Evolutionary conservation across 2,797 vertebrate species (phyloP), one percentile per base, ranked within the genome.

Genomic region (Lycodopsis pacificus): DNA sequence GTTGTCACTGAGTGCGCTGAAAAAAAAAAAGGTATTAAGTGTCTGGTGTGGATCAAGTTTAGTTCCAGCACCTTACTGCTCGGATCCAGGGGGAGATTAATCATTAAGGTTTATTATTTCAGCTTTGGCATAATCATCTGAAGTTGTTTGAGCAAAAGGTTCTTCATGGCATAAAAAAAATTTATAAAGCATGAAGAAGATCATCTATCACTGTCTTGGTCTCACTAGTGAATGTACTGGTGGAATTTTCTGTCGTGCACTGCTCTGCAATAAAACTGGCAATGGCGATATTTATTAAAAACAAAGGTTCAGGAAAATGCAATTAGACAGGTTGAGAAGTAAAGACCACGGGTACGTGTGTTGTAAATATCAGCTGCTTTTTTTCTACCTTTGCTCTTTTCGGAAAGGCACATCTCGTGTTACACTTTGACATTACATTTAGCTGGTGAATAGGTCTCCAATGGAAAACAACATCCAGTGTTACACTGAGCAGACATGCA

Each of bases 141-240:
- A 79, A 69, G 66, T 49, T 44, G 25, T 70, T 57, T 73, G 19
- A 85, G 36, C 5, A 66, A 46, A 78, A 48, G 68, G 71, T n/a
- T 71, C 19, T 63, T 72, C 51, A 72, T 30, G 13, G 17, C 68
- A 71, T 71, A 69, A 48, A 22, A 48, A 56, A 71, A 61, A 72
- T 79, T 76, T 38, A 76, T 42, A 48, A 75, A 68, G 68, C 62
- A 73, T 66, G 51, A 80, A 76, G 80, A 76, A 32, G 32, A 68
- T 61, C 79, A 89, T 91, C 76, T 54, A 87, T 90, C 89, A 83
- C 51, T 82, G 84, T 79, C 88, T 83, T 65, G 4, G 74, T 82
- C 79, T 79, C 30, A 44, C 64, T 64, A 58, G 48, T 22, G 30
- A 59, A 40, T 61, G 20, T 46, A 5, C 34, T 36, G 66, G 15